Evolutionary conservation across 2,888 invertebrate species (phyloP), one percentile per base, ranked within the genome.

Genomic region (Agrenia bidenticulata): DNA sequence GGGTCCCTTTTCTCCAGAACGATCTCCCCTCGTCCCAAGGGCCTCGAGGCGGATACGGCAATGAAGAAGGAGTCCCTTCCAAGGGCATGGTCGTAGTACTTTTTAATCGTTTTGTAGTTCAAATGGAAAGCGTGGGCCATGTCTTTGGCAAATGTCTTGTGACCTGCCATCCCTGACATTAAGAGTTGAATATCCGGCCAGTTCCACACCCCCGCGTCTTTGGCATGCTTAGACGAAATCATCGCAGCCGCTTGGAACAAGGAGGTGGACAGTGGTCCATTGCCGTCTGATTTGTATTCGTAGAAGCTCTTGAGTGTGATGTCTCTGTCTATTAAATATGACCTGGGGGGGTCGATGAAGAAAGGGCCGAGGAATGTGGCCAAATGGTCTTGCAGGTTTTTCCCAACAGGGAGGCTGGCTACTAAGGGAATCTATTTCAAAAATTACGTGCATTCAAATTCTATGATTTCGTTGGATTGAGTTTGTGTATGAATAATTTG

Each of bases 121-220:
- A 71, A 37, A 37, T 68, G 64, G 57, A 71, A 71, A 1, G 71
- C 71, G 26, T 69, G 66, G 17, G 61, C 21, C 61, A 71, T 56
- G 57, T 68, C 68, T 13, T 55, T 39, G 1, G 69, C 62, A 51
- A 65, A 69, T 2, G 68, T 69, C 54, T 72, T 69, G 59, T 69
- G 67, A 55, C 64, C 68, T n/a, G 64, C 68, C 7, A 66, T n/a
- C 0, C 69, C 59, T 13, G 62, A 63, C 39, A 69, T 32, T 17
- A 72, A 57, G 1, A 72, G 32, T 4, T 65, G 63, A 37, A 72
- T 69, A 51, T 72, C 71, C 1, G 71, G 71, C 71, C 71, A 72
- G 51, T 69, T 64, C 65, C 64, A 61, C 1, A 49, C 62, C 24
- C 64, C 64, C 0, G 60, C 42, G 1, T 37, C 23, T 39, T 71